Evolutionary conservation across 2,888 invertebrate genomes (phyloP).

Genomic region (Acrocera orbiculus): DNA sequence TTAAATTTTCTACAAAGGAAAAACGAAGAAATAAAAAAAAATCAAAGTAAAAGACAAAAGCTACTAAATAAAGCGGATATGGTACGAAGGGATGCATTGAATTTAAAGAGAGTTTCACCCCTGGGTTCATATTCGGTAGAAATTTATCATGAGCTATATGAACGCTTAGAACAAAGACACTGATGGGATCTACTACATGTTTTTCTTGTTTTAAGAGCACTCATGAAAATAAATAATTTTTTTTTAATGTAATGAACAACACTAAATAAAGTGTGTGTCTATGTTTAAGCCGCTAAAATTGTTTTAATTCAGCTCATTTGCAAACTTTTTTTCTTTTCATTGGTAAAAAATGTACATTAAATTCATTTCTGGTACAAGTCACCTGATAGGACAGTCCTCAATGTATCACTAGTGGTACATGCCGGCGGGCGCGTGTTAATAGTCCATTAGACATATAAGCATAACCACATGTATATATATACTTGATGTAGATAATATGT

Average conservation of each 20-base stretch:
- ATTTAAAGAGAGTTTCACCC: too few species aligned
- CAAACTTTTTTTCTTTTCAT: conserved; percentile 2
- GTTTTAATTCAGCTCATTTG: conserved; percentile 3
- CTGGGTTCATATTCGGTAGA: conserved; percentile 1
- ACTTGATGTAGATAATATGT: too few species aligned
- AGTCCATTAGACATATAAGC: too few species aligned
- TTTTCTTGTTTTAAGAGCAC: conserved; percentile 1
- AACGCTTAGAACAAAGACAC: background rate
- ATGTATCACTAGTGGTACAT: too few species aligned
- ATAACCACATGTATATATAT: too few species aligned
- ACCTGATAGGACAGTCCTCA: too few species aligned
- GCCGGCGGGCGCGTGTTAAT: too few species aligned
- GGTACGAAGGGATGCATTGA: too few species aligned
- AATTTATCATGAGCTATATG: background rate
- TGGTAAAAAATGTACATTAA: background rate
- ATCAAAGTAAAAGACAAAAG: too few species aligned
- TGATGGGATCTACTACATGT: background rate
- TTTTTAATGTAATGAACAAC: conserved; percentile 1
- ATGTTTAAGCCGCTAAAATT: background rate
- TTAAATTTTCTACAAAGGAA: too few species aligned
- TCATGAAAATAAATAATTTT: conserved; percentile 4
- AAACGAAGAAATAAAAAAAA: too few species aligned
- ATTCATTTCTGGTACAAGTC: conserved; percentile 2
- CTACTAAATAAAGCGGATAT: too few species aligned
- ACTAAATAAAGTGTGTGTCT: background rate